phyloP scores from a whole-genome alignment of 2,113 vertebrate species.

The Catagonus wagneri region DNA sequence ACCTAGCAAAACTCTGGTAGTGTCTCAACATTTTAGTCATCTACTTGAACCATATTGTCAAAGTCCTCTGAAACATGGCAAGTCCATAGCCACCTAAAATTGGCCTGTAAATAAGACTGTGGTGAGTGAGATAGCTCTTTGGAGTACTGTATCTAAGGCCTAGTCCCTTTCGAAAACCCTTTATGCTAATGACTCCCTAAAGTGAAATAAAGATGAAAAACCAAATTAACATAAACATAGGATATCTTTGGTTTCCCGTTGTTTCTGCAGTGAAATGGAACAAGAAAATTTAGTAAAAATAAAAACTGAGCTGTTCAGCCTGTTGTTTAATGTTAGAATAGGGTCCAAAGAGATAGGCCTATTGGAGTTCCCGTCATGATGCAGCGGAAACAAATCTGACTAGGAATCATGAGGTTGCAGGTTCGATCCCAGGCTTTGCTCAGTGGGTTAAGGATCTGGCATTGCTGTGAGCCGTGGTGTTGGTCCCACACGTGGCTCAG shows the following conservation, averaged over 20 bases:
- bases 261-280: slow-evolving; percentile 12
- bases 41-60: slow-evolving; percentile 36
- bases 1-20: slow-evolving; percentile 1
- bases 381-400: no score
- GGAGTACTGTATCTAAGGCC: neutral
- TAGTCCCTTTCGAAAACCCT: slow-evolving; percentile 49
- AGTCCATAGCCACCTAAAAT: neutral
- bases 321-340: neutral
- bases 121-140: neutral
- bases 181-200: slow-evolving; percentile 18
- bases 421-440: no score
- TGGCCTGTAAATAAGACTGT: neutral
- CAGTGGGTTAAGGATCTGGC: no score
- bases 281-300: slow-evolving; percentile 43
- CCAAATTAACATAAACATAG: slow-evolving; percentile 16
- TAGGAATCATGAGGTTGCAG: no score
- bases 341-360: neutral
- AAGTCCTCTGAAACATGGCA: slow-evolving; percentile 35
- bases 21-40: slow-evolving; percentile 47
- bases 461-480: no score
- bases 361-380: no score
- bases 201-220: slow-evolving; percentile 65
- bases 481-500: no score
- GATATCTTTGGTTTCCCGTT: neutral
- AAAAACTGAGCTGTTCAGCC: neutral